These are phyloP conservation scores for Drosophila stalkeri DNA, from an alignment of 2,888 invertebrate genomes.

Conservation along the genomic window DNA sequence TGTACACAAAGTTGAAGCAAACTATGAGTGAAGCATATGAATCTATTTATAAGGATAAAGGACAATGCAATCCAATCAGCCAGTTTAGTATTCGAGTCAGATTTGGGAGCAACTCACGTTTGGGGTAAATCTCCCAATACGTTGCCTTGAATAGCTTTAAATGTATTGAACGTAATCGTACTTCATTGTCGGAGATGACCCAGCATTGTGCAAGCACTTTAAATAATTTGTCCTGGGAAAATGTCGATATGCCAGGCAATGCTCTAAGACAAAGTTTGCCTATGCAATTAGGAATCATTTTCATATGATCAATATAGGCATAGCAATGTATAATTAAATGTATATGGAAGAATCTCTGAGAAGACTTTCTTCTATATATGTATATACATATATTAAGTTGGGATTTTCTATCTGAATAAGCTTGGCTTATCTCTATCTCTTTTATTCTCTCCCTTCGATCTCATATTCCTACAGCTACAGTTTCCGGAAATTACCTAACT, in stretches of 20 bases:
- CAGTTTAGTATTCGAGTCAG: slow-evolving; percentile 15
- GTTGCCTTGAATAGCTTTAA: neutral
- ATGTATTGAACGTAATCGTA: neutral
- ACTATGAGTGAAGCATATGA: slow-evolving; percentile 35
- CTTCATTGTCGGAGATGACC: no score
- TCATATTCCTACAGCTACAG: no score
- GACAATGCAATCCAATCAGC: slow-evolving; percentile 37
- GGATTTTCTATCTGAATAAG: no score
- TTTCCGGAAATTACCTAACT: no score
- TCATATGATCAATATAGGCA: neutral
- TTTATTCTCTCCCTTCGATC: no score
- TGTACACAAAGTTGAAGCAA: slow-evolving; percentile 31
- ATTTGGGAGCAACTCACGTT: slow-evolving; percentile 13
- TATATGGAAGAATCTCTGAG: no score
- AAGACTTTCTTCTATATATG: no score
- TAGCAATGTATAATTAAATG: neutral
- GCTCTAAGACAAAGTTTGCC: no score
- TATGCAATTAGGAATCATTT: no score
- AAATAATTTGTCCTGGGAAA: neutral
- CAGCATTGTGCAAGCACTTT: neutral
- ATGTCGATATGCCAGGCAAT: neutral
- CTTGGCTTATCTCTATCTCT: no score
- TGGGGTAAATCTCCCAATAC: neutral
- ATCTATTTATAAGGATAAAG: slow-evolving; percentile 39
- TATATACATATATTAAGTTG: no score